Evolutionary conservation across 92 coral and sea anemone genomes (phyloP), one percentile per base, ranked within the genome.

Genomic region (Bergia puertoricense): DNA sequence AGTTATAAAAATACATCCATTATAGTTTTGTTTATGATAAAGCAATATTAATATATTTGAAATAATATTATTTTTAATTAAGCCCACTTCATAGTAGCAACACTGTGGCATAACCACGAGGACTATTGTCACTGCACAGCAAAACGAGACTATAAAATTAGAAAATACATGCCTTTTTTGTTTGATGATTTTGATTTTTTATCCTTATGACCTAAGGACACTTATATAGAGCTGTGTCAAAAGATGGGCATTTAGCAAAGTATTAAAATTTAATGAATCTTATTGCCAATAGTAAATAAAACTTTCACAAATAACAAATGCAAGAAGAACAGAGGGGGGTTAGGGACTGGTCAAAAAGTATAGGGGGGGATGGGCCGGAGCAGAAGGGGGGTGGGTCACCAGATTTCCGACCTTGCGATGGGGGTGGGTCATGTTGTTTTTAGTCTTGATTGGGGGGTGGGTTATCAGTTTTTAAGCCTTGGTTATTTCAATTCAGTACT

Each of bases 261-360:
- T 69, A 69, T 69, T 69, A 69, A 69, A 69, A 69, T 69, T 69
- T 23, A 69, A 69, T 76, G 80, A 38, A 39, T 76, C 51, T 76
- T 76, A 76, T 76, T 76, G 51, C 80, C 80, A 42, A 76, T 39
- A 76, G 56, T 76, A 76, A 76, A 76, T 69, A 69, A 69, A 15
- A 69, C 39, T 76, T 41, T 76, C 51, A 76, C 80, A 76, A 76
- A 76, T 76, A 43, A 38, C 80, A 39, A 76, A 76, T 45, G 51
- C 54, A 76, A 76, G 80, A 76, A 76, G 80, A 43, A 76, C 0
- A 39, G 75, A 69, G 75, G 75, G 75, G 75, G 75, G 36, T 69
- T 71, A 20, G 37, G 48, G 48, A 30, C 30, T 30, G 30, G 30
- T 30, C 30, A 30, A 30, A 30, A 30, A 30, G 30, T 30, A 30